Evolutionary conservation across 2,888 invertebrate species (phyloP), one percentile per base, ranked within the genome.

Genomic region (Campopleginae sp.): DNA sequence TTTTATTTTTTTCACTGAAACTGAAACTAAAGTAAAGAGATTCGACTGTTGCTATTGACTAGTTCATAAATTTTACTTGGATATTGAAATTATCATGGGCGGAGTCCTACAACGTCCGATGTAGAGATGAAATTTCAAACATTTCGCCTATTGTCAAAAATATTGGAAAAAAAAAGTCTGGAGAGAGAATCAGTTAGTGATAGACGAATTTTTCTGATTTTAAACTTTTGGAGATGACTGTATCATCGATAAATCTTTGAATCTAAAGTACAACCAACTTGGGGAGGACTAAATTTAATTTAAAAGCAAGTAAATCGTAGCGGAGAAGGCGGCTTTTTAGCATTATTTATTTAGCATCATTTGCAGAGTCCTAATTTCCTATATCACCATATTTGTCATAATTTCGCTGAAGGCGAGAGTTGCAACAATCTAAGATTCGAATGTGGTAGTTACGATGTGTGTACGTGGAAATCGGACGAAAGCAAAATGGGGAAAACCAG

Each of bases 331-430:
- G 81, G 81, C 78, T 74, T 81, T 74, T 74, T 79, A 79, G 74
- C 44, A 70, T 85, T 46, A 38, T 33, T 31, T 65, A 76, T 80
- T 80, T 74, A 78, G 61, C 61, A 46, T 79, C 75, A 63, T 72
- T 51, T 54, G 19, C 27, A 33, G 51, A 79, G 85, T 78, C 63
- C 85, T 81, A 85, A 85, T 85, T 85, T 85, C 81, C 85, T 70
- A 78, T 81, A 85, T 81, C 77, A 74, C 84, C 84, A 84, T 84
- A 84, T 84, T 80, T 58, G 84, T 78, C 72, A 77, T 81, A 78
- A 80, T 80, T 84, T 78, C 74, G 78, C 77, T 77, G 63, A 75
- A 84, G 81, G 61, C 76, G 84, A 79, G 66, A 81, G 79, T 78
- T 63, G 78, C 78, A 79, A 81, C 78, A 81, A 81, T 81, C 80